Base-by-base conservation (phyloP, 2,797 vertebrate genomes). In the Myoxocephalus aenaeus region DNA sequence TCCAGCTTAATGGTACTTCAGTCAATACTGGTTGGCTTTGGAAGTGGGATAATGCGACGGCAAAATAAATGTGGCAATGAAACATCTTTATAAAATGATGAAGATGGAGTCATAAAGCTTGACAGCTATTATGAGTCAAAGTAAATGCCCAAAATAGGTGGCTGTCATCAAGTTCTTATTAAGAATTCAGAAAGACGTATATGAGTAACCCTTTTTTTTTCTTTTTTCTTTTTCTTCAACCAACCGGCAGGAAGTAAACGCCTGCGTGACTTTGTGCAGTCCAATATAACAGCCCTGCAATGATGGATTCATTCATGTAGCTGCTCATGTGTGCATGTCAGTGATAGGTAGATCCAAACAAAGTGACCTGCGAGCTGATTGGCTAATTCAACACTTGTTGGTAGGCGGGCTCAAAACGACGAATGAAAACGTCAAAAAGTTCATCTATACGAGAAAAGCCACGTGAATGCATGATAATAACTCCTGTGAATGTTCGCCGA, bases 41-140 rank as follows among this genome's bases (percentile, higher is more conserved):
- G 69, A 87, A 86, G 87, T 67, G 81, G 81, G 77, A 87, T 92
- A 89, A 92, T 87, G 80, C 82, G 79, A 80, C 59, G 72, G 83
- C 80, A 79, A 87, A 92, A 90, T 91, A 86, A 92, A 92, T 89
- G 88, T 84, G 86, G 83, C 90, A 82, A 86, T 92, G 88, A 92
- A 92, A 86, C 76, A 80, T 89, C 86, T 88, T 88, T 86, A 75
- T 85, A 81, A 93, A 87, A 93, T 89, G 89, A 93, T 90, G 82
- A 88, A 90, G 84, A 90, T 90, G 77, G 80, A 86, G 84, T 84
- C 77, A 61, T 92, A 90, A 92, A 92, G 82, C 48, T 38, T 81
- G 91, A 90, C 87, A 79, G 85, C 77, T 70, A 82, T 88, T 90
- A 91, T 84, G 89, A 90, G 83, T 90, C 79, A 72, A 91, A 82